A percentile compares a stretch with the other conserved stretches of the same genome.
Conservation (phyloP, 2,113 vertebrate species). For the Ctenomys sociabilis region DNA sequence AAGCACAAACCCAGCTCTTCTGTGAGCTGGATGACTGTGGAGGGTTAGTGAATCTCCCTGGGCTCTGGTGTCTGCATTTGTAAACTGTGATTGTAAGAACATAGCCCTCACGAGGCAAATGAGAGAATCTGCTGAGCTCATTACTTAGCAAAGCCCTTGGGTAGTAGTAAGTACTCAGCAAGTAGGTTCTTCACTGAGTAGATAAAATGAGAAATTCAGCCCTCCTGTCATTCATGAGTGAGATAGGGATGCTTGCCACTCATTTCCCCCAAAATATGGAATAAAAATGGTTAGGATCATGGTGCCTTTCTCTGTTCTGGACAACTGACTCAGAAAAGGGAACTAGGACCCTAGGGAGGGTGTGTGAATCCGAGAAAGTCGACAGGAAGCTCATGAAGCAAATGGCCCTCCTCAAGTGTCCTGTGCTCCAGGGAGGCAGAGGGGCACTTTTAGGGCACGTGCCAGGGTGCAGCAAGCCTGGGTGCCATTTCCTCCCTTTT, state of each 20-base stretch:
- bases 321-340: background rate
- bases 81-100: background rate
- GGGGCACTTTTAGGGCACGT: background rate
- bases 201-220: background rate
- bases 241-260: background rate
- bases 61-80: background rate
- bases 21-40: background rate
- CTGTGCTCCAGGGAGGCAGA: background rate
- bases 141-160: background rate
- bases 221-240: background rate
- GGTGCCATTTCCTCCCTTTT: background rate
- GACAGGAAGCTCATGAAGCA: background rate
- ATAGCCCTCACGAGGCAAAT: background rate
- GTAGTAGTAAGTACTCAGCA: background rate
- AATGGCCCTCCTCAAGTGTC: background rate
- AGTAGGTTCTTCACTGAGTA: background rate
- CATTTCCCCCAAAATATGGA: background rate
- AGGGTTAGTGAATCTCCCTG: background rate
- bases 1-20: background rate
- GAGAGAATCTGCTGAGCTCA: background rate
- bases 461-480: background rate
- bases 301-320: background rate
- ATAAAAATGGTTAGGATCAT: background rate
- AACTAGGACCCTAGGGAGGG: background rate
- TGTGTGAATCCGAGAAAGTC: background rate